A percentile compares a stretch with the other conserved stretches of the same genome.
Conservation (phyloP, 1,140 invertebrate genomes). For the Rhynchophorus ferrugineus region DNA sequence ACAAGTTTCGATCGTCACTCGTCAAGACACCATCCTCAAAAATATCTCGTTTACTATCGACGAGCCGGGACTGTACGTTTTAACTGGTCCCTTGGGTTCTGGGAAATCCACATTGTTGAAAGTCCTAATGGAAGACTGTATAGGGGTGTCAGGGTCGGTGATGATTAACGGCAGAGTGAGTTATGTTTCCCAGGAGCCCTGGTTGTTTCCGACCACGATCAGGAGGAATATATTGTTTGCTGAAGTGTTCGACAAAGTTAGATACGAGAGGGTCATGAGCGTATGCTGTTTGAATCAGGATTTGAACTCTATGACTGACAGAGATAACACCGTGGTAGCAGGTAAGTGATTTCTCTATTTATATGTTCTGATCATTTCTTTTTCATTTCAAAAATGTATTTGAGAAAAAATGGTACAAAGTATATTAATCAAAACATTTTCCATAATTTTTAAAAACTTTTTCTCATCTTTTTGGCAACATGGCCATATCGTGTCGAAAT, state of each 20-base stretch:
- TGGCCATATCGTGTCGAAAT: too few relatives aligned
- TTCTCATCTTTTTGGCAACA: too few relatives aligned
- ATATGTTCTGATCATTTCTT: too few relatives aligned
- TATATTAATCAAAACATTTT: too few relatives aligned
- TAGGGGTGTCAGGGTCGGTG: conserved; percentile 51
- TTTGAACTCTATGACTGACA: conserved; percentile 77
- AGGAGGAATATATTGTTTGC: conserved; percentile 61
- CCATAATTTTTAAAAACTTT: too few relatives aligned
- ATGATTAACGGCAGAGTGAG: conserved; percentile 58
- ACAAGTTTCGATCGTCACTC: conserved; percentile 9
- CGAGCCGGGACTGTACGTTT: conserved; percentile 51
- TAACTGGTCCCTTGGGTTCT: conserved; percentile 73
- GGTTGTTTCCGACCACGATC: conserved; percentile 58
- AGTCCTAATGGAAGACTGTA: conserved; percentile 60
- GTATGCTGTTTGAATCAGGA: conserved; percentile 77
- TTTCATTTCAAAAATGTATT: too few relatives aligned
- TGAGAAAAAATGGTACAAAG: too few relatives aligned
- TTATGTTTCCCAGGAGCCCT: conserved; percentile 73
- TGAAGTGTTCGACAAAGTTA: conserved; percentile 33
- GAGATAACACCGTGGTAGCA: conserved; percentile 85
- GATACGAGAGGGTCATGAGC: conserved; percentile 44
- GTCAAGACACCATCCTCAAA: conserved; percentile 44
- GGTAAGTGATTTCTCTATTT: too few relatives aligned
- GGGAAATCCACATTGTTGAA: conserved; percentile 72
- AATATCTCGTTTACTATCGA: conserved; percentile 50